A percentile compares a stretch with the other conserved stretches of the same genome.
Evolutionary conservation across 2,113 vertebrate genomes (phyloP).

Genomic region (Mungos mungo): DNA sequence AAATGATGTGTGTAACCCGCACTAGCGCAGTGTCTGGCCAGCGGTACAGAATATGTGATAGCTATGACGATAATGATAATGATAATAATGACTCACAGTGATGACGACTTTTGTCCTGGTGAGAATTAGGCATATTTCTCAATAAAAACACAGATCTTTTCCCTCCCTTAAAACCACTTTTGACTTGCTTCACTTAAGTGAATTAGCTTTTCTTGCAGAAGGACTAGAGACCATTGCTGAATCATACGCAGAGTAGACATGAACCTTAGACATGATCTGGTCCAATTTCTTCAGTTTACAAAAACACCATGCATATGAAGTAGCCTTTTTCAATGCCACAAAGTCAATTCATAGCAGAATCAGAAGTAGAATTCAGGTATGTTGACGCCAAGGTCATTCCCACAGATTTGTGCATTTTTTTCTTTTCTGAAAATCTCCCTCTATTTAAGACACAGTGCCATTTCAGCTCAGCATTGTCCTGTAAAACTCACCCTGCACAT

Average conservation of each 20-base stretch:
- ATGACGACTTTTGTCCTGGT: neutral
- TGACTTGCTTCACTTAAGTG: neutral
- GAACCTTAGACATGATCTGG: neutral
- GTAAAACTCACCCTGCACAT: neutral
- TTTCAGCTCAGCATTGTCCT: neutral
- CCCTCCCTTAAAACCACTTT: neutral
- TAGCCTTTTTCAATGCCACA: neutral
- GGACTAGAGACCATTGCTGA: neutral
- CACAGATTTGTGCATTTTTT: neutral
- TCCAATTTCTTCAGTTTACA: neutral
- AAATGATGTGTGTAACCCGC: fast-evolving
- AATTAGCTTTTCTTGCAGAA: neutral
- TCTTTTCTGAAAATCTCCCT: neutral
- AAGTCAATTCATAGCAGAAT: neutral
- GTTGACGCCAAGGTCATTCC: neutral
- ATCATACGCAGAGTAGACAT: neutral
- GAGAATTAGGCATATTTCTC: neutral
- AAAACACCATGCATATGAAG: neutral
- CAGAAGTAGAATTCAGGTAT: neutral
- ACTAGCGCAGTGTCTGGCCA: neutral
- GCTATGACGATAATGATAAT: fast-evolving
- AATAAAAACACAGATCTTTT: neutral
- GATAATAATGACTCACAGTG: neutral
- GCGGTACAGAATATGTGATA: neutral
- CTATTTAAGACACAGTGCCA: neutral